Base-by-base conservation (phyloP, 2,888 invertebrate genomes). In the Frankliniella fusca region DNA sequence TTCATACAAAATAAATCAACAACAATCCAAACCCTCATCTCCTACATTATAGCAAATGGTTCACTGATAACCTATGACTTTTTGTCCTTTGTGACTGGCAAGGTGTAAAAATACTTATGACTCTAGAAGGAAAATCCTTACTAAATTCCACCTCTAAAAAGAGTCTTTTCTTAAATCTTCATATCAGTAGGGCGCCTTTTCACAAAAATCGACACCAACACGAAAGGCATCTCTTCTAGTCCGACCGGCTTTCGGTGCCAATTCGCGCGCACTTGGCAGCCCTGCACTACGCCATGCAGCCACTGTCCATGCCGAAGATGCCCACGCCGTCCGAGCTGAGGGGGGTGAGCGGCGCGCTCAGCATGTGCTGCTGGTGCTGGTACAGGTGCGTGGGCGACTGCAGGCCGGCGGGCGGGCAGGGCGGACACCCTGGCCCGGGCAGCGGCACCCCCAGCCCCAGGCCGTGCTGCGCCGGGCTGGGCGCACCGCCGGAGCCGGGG, bases 271-370 rank as follows among this genome's bases (percentile, higher is more conserved):
- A 38, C 38, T n/a, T n/a, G n/a, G n/a, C n/a, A 27, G 70, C 11
- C 23, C 70, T 9, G 27, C 70, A n/a, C 70, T 76, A 76, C 70
- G 70, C 70, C 70, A 76, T 76, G 70, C 70, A 76, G 70, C 70
- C 70, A 76, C 70, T 76, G 70, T 76, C 70, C 70, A 76, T 76
- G 70, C 70, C 70, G 70, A 76, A 76, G 23, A 76, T 15, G 3
- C 54, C 18, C 15, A 54, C 70, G 70, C 27, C 27, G 27, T 76
- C 70, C 70, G 70, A 27, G 70, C 70, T 23, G 70, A 76, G 70
- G 23, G 70, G 70, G 8, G 70, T 76, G 23, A 76, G 70, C 7
- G 70, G 23, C 27, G 70, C 12, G 27, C 23, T 9, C 70, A 27
- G 8, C 70, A 76, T 76, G 70, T 76, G 70, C 70, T 23, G 70